Percentiles rank a stretch among this genome's conserved stretches.
phyloP scores from a whole-genome alignment of 2,888 invertebrate species.

The Diloba caeruleocephala region DNA sequence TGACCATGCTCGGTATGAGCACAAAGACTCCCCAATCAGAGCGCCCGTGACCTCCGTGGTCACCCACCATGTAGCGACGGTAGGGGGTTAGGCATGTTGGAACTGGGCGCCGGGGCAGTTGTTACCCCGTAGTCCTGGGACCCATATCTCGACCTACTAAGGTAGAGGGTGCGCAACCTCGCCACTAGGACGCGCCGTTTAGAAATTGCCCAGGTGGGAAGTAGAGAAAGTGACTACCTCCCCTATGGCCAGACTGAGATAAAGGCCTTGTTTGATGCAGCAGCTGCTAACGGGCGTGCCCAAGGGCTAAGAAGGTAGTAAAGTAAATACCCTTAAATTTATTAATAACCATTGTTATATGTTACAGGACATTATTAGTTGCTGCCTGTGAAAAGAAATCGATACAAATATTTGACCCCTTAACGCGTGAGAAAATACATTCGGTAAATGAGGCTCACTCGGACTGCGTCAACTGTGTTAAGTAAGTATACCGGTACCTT shows the following conservation, averaged over 20 bases:
- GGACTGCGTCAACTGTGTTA: conserved; percentile 97
- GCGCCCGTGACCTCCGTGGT: too few relatives aligned
- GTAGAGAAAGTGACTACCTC: conserved; percentile 5
- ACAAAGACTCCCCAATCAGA: too few relatives aligned
- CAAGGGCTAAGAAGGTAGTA: too few relatives aligned
- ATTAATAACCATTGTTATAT: too few relatives aligned
- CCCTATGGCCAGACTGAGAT: conserved; percentile 8
- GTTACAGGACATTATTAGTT: conserved; percentile 92
- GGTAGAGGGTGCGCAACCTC: conserved; percentile 15
- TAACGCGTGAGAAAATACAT: conserved; percentile 92
- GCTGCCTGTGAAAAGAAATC: conserved; percentile 97
- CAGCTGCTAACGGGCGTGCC: too few relatives aligned
- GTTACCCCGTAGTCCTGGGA: too few relatives aligned
- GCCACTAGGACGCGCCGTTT: conserved; percentile 48
- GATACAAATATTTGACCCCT: conserved; percentile 95
- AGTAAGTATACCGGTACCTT: conserved; percentile 89
- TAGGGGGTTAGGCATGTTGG: too few relatives aligned
- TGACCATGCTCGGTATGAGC: too few relatives aligned
- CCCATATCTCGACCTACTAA: conserved; percentile 29
- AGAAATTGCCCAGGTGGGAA: conserved; percentile 39
- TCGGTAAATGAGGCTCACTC: conserved; percentile 94
- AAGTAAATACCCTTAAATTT: too few relatives aligned
- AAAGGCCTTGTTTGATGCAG: not conserved
- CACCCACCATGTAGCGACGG: too few relatives aligned
- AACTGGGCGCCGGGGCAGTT: too few relatives aligned